Base-by-base conservation (phyloP, 2,113 vertebrate genomes). In the Dromaius novaehollandiae region DNA sequence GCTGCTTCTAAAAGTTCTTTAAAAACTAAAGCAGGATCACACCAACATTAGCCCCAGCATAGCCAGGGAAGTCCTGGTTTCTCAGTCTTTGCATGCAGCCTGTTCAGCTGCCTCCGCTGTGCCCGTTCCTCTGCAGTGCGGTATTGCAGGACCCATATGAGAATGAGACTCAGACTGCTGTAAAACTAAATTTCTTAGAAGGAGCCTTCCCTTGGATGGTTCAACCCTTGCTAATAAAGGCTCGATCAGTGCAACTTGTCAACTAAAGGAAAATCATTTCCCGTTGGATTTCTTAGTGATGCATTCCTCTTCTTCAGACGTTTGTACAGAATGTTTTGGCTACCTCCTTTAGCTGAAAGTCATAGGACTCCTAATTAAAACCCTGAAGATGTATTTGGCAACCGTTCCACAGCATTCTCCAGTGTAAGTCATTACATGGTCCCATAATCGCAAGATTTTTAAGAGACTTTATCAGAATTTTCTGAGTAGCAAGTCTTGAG, bases 131-230 rank as follows among this genome's bases (percentile, higher is more conserved):
- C 50, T 26, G 58, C 73, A 25, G 32, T 2, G 13, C 66, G 18
- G 60, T 17, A 14, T 19, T 32, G 10, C 22, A 0, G 8, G 0
- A 2, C 34, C 10, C 18, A 22, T 12, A 4, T 22, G 11, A 56
- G 55, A 12, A 1, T 2, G 28, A 4, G 32, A 34, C 20, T 70
- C 13, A 8, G 6, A 14, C 22, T 2, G 8, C 12, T 28, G 50
- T 56, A 48, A 61, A 89, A 7, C 40, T 53, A 61, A 71, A 66
- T 44, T 89, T 58, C 75, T 64, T 44, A 46, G 69, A 5, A 6
- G 4, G 4, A 34, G 13, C 5, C 21, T 53, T 50, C 46, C 64
- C n/a, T 8, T 46, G 24, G 13, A 26, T 79, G 60, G 6, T 51
- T 89, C 61, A 48, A 2, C 12, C 38, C 16, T 34, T 70, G 22